Percentiles rank a stretch among this genome's conserved stretches.
Conservation (phyloP, 2,888 invertebrate genomes). For the Cryptocheilus praepositus region DNA sequence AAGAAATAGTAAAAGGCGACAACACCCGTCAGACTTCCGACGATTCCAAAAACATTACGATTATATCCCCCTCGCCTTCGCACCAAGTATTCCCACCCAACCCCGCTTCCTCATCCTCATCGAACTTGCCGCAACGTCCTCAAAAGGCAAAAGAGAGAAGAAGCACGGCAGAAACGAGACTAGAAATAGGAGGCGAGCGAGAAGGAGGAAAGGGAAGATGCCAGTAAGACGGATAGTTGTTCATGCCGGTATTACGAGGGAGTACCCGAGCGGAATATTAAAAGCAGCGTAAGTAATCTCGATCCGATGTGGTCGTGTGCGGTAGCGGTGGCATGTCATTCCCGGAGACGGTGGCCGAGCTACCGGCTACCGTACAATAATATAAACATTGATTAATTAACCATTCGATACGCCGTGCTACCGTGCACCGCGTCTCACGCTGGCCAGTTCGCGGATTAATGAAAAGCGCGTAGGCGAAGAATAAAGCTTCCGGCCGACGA, state of each 20-base stretch:
- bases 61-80: no score
- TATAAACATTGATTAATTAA: conserved; percentile 71
- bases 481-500: no score
- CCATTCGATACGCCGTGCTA: conserved; percentile 55
- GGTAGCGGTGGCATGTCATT: conserved; percentile 31
- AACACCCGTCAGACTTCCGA: no score
- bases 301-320: conserved; percentile 31
- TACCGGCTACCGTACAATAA: conserved; percentile 60
- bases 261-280: conserved; percentile 47
- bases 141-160: background rate
- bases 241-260: conserved; percentile 41
- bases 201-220: conserved; percentile 15
- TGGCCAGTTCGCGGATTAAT: conserved; percentile 50
- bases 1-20: no score
- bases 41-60: no score
- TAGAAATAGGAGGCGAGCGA: background rate
- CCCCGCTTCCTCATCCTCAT: no score
- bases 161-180: background rate
- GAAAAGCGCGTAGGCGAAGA: conserved; percentile 31
- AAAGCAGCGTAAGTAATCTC: conserved; percentile 41
- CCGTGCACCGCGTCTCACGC: background rate
- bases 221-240: conserved; percentile 25
- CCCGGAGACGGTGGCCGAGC: background rate
- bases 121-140: no score
- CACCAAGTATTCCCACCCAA: no score